These are phyloP conservation scores for Scytalopus superciliaris DNA, from an alignment of 2,113 vertebrate species.

Conservation along the genomic window DNA sequence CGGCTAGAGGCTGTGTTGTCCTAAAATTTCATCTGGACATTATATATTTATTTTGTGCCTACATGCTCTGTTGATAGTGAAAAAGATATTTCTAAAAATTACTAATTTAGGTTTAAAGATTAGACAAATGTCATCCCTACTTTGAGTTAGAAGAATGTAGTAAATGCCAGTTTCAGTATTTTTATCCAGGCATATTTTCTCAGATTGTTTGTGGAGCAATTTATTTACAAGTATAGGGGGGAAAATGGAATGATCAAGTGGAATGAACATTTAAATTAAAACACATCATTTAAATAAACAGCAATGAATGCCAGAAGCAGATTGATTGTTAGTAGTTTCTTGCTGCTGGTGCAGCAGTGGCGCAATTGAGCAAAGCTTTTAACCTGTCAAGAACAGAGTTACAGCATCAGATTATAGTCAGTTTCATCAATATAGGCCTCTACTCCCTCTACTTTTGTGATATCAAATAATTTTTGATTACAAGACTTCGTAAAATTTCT, in stretches of 20 bases:
- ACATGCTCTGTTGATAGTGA: not conserved
- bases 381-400: not conserved
- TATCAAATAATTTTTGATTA: not conserved
- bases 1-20: not conserved
- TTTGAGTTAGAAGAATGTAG: not conserved
- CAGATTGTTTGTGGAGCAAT: not conserved
- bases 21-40: not conserved
- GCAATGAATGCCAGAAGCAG: not conserved
- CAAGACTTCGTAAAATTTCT: not conserved
- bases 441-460: not conserved
- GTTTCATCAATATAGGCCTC: not conserved
- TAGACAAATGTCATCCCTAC: not conserved
- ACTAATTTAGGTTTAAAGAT: not conserved
- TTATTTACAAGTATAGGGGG: not conserved
- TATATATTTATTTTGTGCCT: not conserved
- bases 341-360: not conserved
- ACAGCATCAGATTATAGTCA: not conserved
- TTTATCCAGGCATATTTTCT: not conserved
- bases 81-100: not conserved
- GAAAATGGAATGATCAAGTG: not conserved
- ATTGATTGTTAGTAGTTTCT: conserved; percentile 11
- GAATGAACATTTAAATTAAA: conserved; percentile 26
- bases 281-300: not conserved
- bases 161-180: not conserved
- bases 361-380: conserved; percentile 10